phyloP scores from a whole-genome alignment of 2,888 invertebrate genomes.

The Philaethria dido region DNA sequence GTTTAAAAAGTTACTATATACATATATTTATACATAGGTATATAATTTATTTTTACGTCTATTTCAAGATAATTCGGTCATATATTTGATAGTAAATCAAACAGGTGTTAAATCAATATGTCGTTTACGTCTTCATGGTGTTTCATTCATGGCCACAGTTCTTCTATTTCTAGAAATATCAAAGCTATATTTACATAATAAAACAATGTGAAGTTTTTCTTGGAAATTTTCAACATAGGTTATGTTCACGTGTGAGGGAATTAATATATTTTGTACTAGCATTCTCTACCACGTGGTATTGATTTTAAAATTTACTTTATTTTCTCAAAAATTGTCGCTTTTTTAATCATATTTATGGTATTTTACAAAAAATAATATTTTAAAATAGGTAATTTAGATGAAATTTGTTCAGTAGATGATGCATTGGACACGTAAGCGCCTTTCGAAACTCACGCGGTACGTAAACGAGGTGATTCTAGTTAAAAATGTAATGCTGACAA shows the following conservation, averaged over 20 bases:
- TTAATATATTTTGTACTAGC: background rate
- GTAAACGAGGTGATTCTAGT: background rate
- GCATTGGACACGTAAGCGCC: slow-evolving; percentile 7
- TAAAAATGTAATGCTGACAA: background rate
- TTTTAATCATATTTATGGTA: background rate
- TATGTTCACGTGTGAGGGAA: slow-evolving; percentile 7
- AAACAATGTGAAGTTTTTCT: slow-evolving; percentile 12
- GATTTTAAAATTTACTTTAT: background rate
- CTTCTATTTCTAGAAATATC: slow-evolving; percentile 17
- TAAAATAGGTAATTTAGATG: background rate
- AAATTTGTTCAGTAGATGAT: background rate
- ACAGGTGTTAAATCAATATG: slow-evolving; percentile 20
- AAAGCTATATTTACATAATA: slow-evolving; percentile 13
- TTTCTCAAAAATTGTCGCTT: background rate
- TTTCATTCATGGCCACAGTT: slow-evolving; percentile 14
- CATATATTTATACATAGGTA: too few species aligned
- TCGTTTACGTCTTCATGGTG: slow-evolving; percentile 2
- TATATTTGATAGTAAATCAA: slow-evolving; percentile 13
- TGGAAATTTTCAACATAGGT: slow-evolving; percentile 15
- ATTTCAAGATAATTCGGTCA: background rate
- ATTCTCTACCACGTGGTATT: slow-evolving; percentile 5
- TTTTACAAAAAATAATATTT: background rate
- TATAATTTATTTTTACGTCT: too few species aligned
- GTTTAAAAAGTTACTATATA: too few species aligned
- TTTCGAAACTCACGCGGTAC: slow-evolving; percentile 2